These are phyloP conservation scores for Malurus alboscapulatus DNA, from an alignment of 2,113 vertebrate species.

Conservation along the genomic window DNA sequence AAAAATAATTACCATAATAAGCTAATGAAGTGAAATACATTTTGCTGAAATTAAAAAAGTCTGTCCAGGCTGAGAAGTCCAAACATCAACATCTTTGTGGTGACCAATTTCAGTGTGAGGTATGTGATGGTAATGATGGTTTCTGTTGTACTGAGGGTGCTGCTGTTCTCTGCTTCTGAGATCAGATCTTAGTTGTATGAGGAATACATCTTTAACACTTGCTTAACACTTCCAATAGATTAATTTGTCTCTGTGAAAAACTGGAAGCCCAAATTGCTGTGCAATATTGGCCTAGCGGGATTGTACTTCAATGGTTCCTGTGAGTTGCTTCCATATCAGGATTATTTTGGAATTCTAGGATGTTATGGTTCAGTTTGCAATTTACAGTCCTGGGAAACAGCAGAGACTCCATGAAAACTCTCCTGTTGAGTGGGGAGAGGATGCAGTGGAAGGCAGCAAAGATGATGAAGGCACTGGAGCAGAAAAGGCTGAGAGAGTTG, in stretches of 20 bases:
- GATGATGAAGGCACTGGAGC: not conserved
- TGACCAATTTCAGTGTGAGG: not conserved
- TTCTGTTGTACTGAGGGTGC: no score
- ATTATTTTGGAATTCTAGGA: not conserved
- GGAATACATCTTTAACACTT: not conserved
- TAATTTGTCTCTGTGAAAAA: not conserved
- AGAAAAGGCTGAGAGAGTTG: not conserved
- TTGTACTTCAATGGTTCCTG: not conserved
- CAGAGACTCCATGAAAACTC: not conserved
- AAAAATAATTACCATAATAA: conserved; percentile 48
- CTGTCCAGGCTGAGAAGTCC: not conserved
- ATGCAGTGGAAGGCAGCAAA: not conserved
- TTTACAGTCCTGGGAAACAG: not conserved
- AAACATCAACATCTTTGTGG: not conserved
- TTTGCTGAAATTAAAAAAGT: conserved; percentile 3
- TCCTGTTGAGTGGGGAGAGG: not conserved
- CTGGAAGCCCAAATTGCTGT: not conserved
- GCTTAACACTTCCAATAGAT: not conserved
- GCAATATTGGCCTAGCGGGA: not conserved
- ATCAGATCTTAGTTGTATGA: not conserved
- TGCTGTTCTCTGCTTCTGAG: not conserved
- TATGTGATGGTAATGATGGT: accelerated
- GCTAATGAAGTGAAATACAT: not conserved
- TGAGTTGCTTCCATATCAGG: not conserved
- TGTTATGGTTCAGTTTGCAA: not conserved